A percentile compares a stretch with the other conserved stretches of the same genome.
Conservation (phyloP, 2,797 vertebrate genomes). For the Sparus aurata region DNA sequence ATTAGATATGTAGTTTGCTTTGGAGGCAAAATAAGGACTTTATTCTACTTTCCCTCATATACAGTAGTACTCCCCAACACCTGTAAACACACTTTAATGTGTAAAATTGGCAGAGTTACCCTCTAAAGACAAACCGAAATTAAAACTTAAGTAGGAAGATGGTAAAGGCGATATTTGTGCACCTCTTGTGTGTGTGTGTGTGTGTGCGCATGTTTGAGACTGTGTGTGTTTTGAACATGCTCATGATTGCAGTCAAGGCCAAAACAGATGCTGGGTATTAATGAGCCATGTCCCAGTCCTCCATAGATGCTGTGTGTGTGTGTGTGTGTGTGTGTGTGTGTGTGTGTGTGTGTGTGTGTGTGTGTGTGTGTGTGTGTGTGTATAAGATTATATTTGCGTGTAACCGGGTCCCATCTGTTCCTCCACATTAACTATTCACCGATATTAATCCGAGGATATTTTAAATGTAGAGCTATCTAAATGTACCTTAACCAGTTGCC, state of each 20-base stretch:
- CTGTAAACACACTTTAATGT: no score
- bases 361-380: conserved; percentile 25
- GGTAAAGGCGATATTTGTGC: neutral
- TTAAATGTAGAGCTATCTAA: conserved; percentile 35
- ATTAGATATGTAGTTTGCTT: no score
- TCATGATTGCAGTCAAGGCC: conserved; percentile 47
- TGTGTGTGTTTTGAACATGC: conserved; percentile 32
- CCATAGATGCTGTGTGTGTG: conserved; percentile 42
- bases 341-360: conserved; percentile 15
- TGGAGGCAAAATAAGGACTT: no score
- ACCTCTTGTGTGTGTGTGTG: neutral
- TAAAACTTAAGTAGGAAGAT: neutral
- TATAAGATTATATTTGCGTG: neutral
- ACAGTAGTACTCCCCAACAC: no score
- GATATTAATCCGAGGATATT: conserved; percentile 44
- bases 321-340: conserved; percentile 15
- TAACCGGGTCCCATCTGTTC: conserved; percentile 67
- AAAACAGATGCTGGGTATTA: conserved; percentile 77
- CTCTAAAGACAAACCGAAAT: neutral
- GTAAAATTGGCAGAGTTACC: no score
- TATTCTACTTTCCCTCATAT: no score
- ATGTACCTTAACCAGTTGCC: conserved; percentile 40
- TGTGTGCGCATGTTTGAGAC: conserved; percentile 17
- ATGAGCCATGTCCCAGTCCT: conserved; percentile 67
- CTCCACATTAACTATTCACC: conserved; percentile 61